Percentiles rank a stretch among this genome's conserved stretches.
phyloP scores from a whole-genome alignment of 1,140 invertebrate species.

The Nephila pilipes region DNA sequence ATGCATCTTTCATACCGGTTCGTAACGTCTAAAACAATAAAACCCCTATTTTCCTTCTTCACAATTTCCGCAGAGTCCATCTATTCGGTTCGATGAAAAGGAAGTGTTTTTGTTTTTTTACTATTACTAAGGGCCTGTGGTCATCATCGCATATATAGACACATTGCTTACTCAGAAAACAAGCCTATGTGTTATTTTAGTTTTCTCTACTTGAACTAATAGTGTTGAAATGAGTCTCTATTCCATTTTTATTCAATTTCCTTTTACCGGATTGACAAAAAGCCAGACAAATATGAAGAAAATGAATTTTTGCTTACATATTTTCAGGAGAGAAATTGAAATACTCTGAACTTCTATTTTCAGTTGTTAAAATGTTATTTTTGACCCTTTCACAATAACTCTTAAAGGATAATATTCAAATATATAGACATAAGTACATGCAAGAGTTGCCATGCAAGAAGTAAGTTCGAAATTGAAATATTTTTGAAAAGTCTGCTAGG shows the following conservation, averaged over 20 bases:
- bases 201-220: conserved; percentile 7
- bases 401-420: no score
- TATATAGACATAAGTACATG: no score
- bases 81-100: neutral
- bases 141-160: neutral
- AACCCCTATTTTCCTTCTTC: conserved; percentile 13
- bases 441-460: no score
- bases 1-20: conserved; percentile 10
- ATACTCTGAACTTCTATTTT: no score
- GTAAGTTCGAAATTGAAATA: no score
- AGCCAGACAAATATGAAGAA: neutral
- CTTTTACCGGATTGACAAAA: neutral
- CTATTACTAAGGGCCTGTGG: conserved; percentile 41
- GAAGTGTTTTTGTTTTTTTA: conserved; percentile 23
- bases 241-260: neutral
- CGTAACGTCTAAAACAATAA: conserved; percentile 41
- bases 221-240: neutral
- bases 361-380: no score
- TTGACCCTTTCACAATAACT: no score
- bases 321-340: neutral
- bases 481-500: no score
- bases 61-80: conserved; percentile 35
- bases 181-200: conserved; percentile 37
- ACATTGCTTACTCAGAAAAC: conserved; percentile 51
- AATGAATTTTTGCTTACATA: neutral